A percentile compares a stretch with the other conserved stretches of the same genome.
These are phyloP conservation scores for Trachelus stipa DNA, from an alignment of 2,888 invertebrate species.

Conservation along the genomic window DNA sequence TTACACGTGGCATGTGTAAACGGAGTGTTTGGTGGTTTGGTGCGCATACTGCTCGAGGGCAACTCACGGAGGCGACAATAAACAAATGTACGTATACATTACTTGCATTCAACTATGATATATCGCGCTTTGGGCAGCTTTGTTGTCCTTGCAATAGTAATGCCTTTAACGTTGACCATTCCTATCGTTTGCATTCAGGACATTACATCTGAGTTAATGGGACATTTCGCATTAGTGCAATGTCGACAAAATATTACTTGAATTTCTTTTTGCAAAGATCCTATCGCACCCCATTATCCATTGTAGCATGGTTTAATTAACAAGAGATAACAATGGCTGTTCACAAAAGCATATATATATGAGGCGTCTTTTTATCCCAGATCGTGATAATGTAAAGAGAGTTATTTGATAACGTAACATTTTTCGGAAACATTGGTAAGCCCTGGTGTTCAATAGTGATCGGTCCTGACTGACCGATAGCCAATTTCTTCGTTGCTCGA, in stretches of 20 bases:
- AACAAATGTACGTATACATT: conserved; percentile 57
- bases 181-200: not conserved
- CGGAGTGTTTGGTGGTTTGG: conserved; percentile 26
- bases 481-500: conserved; percentile 51
- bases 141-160: conserved; percentile 29
- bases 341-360: not conserved
- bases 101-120: conserved; percentile 43
- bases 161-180: not conserved
- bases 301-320: not conserved
- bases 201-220: not conserved
- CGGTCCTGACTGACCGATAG: conserved; percentile 34
- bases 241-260: not conserved
- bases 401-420: too few species aligned
- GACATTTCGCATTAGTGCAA: not conserved
- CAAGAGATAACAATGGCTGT: not conserved
- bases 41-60: conserved; percentile 40
- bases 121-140: conserved; percentile 43
- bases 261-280: not conserved
- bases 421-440: too few species aligned
- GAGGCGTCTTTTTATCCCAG: not conserved
- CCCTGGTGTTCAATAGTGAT: not conserved
- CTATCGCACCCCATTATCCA: not conserved
- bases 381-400: not conserved
- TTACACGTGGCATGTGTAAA: not conserved
- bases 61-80: conserved; percentile 50